These are phyloP conservation scores for Malurus leucopterus DNA, from an alignment of 2,797 vertebrate genomes.

Conservation along the genomic window DNA sequence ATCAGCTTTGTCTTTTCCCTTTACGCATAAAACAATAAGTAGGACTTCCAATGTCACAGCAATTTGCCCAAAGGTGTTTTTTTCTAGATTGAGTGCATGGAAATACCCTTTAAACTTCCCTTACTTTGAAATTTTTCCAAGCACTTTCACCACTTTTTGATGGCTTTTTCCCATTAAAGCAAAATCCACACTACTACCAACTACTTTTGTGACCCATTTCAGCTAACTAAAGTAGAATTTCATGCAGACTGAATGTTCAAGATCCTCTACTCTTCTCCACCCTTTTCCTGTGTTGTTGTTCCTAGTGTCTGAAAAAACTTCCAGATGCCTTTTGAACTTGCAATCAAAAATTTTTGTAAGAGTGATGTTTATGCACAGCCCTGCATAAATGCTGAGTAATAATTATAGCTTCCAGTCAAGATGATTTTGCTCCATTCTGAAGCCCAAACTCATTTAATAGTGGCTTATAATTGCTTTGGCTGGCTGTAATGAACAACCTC, in stretches of 20 bases:
- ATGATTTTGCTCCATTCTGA: not conserved
- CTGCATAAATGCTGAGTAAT: not conserved
- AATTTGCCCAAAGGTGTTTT: not conserved
- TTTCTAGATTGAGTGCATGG: not conserved
- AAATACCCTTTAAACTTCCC: not conserved
- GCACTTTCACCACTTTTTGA: not conserved
- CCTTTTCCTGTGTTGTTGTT: not conserved
- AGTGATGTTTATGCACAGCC: not conserved
- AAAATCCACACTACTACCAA: not conserved
- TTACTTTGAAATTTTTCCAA: not conserved
- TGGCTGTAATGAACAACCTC: not conserved
- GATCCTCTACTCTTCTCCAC: not conserved
- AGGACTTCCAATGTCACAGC: not conserved
- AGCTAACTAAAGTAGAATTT: not conserved
- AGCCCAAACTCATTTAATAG: not conserved
- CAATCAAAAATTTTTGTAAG: not conserved
- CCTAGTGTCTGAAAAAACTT: not conserved
- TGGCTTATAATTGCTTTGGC: not conserved
- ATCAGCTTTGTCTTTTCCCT: not conserved
- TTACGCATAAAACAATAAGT: not conserved
- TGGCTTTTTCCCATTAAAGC: not conserved
- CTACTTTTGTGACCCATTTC: not conserved
- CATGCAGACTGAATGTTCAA: not conserved
- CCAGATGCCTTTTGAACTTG: not conserved
- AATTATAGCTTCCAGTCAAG: conserved; percentile 9